phyloP scores from a whole-genome alignment of 2,797 vertebrate species.

The Paguma larvata region DNA sequence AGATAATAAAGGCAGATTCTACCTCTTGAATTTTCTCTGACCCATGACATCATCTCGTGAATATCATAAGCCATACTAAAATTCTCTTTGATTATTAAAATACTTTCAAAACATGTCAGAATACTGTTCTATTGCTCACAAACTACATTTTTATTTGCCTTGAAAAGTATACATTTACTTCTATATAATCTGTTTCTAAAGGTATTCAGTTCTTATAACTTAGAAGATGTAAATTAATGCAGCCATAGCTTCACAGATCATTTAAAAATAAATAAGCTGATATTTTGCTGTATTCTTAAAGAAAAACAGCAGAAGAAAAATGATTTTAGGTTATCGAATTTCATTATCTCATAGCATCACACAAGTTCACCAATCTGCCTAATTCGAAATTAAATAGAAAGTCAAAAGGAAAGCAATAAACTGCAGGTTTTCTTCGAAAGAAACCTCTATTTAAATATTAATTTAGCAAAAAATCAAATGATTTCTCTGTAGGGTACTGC shows the following conservation, averaged over 20 bases:
- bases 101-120: background rate
- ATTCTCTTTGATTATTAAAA: background rate
- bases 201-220: background rate
- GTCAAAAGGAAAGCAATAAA: background rate
- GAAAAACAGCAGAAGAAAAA: slow-evolving; percentile 3
- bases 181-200: background rate
- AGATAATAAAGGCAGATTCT: background rate
- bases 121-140: background rate
- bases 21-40: background rate
- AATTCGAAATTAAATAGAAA: slow-evolving; percentile 48
- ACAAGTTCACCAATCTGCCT: background rate
- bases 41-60: background rate
- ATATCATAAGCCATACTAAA: background rate
- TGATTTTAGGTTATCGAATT: background rate
- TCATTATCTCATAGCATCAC: background rate
- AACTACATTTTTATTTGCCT: background rate
- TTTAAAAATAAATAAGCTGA: background rate
- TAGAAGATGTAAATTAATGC: background rate
- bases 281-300: background rate
- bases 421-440: background rate
- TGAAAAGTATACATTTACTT: background rate
- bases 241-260: background rate
- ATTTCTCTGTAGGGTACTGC: background rate
- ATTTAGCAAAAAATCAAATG: background rate
- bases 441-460: slow-evolving; percentile 23